A percentile compares a stretch with the other conserved stretches of the same genome.
Evolutionary conservation across 2,888 invertebrate species (phyloP).

Genomic region (Chalcosyrphus nemorum): DNA sequence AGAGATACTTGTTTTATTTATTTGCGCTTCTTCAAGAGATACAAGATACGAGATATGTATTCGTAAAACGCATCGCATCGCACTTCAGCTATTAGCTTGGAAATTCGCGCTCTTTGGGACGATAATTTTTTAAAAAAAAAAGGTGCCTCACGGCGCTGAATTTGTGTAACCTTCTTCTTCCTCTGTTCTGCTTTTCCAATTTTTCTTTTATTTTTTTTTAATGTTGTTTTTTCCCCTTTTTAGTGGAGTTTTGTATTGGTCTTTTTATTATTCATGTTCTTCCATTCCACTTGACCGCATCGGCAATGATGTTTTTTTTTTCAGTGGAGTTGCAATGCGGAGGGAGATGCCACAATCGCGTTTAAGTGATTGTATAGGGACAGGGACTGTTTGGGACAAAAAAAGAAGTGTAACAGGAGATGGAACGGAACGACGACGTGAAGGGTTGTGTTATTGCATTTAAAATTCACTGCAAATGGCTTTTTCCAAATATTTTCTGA

Average conservation of each 20-base stretch:
- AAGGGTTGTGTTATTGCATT: slow-evolving; percentile 34
- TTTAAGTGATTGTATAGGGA: slow-evolving; percentile 47
- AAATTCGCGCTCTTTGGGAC: slow-evolving; percentile 54
- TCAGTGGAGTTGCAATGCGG: slow-evolving; percentile 33
- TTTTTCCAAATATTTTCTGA: slow-evolving; percentile 10
- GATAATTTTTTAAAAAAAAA: slow-evolving; percentile 57
- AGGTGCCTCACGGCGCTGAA: slow-evolving; percentile 43
- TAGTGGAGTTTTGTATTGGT: slow-evolving; percentile 37
- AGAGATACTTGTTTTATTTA: slow-evolving; percentile 6
- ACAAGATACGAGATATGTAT: slow-evolving; percentile 1
- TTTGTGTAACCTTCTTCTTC: slow-evolving; percentile 58
- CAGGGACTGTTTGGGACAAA: not conserved
- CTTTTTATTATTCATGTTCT: slow-evolving; percentile 61
- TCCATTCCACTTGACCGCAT: slow-evolving; percentile 68
- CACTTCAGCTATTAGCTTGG: slow-evolving; percentile 39
- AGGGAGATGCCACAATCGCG: slow-evolving; percentile 36
- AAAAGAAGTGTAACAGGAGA: not conserved
- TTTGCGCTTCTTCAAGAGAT: slow-evolving; percentile 25
- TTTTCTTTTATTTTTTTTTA: not conserved
- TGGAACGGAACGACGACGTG: slow-evolving; percentile 24
- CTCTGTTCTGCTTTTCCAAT: not conserved
- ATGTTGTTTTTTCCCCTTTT: slow-evolving; percentile 52
- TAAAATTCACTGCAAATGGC: slow-evolving; percentile 34
- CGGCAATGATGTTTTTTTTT: slow-evolving; percentile 41
- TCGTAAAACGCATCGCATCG: slow-evolving; percentile 28